Base-by-base conservation (phyloP, 2,113 vertebrate species). In the Sigmodon hispidus region DNA sequence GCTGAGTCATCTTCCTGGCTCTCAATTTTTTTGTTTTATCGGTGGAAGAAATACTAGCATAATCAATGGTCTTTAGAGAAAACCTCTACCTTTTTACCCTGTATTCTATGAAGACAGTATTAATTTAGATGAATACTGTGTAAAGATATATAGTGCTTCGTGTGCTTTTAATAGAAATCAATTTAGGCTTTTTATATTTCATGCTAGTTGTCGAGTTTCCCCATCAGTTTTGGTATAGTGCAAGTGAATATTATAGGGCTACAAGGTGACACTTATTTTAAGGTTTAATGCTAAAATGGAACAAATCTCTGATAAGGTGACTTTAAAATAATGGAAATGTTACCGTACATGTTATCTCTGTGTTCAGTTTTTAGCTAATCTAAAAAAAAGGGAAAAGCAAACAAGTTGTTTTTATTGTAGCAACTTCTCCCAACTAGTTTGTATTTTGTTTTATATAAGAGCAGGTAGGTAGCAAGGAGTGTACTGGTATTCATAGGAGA, bases 281-380 rank as follows among this genome's bases (percentile, higher is more conserved):
- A 97, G 9, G 29, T 34, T 76, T 85, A 94, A 93, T 90, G 21
- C 0, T 89, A 67, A 95, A 89, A 81, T 69, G 16, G 22, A 72
- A 34, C 81, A 36, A 57, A 50, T 80, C 4, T 87, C 22, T 91
- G 22, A 40, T 52, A 77, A 81, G n/a, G 7, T 81, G 90, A 75
- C 67, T 89, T 57, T 85, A 22, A 95, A 91, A 81, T 91, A 89
- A 67, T 73, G 93, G 45, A 7, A 75, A 43, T 75, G 1, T 87
- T 89, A 76, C 2, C 24, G 31, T 34, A 69, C 5, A 19, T 36
- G 3, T 36, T 92, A 61, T 63, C 43, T 12, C 83, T 86, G 24
- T 19, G 17, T 26, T 86, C 61, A 45, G 21, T 21, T 90, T 77
- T 72, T 29, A 91, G 73, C n/a, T 91, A 29, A 79, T 83, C 34